phyloP scores from a whole-genome alignment of 92 coral and sea anemone species.

The Phenganax stokvisi region DNA sequence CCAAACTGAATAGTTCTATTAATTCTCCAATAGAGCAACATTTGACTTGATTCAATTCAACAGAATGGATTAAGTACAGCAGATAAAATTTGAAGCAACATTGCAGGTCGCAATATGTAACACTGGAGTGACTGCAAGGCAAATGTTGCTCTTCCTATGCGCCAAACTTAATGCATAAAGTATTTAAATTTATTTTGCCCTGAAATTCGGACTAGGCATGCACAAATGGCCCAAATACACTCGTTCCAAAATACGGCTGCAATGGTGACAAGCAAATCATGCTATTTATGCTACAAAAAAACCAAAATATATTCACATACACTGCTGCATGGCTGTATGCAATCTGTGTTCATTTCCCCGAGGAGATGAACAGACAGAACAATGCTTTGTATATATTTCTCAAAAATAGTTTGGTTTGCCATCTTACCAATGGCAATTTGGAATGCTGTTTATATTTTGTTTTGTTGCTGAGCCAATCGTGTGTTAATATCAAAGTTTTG shows the following conservation, averaged over 20 bases:
- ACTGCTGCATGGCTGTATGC: neutral
- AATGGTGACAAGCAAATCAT: neutral
- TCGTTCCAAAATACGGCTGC: neutral
- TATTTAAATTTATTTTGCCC: neutral
- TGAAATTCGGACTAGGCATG: neutral
- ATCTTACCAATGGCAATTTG: too few species aligned
- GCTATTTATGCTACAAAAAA: neutral
- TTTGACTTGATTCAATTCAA: neutral
- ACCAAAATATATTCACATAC: neutral
- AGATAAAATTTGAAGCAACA: neutral
- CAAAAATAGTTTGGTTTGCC: too few species aligned
- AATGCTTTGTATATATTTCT: too few species aligned
- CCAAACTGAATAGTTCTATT: neutral
- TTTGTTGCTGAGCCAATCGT: too few species aligned
- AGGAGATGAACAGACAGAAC: too few species aligned
- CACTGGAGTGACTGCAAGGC: neutral
- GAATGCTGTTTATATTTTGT: too few species aligned
- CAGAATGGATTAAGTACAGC: neutral
- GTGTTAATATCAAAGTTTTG: too few species aligned
- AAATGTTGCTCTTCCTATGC: neutral
- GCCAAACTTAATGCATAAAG: constrained; percentile 12
- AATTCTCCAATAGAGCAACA: neutral
- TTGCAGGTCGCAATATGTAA: neutral
- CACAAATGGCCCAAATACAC: neutral
- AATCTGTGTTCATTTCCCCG: neutral